phyloP scores from a whole-genome alignment of 2,113 vertebrate species.

The Pipa parva region DNA sequence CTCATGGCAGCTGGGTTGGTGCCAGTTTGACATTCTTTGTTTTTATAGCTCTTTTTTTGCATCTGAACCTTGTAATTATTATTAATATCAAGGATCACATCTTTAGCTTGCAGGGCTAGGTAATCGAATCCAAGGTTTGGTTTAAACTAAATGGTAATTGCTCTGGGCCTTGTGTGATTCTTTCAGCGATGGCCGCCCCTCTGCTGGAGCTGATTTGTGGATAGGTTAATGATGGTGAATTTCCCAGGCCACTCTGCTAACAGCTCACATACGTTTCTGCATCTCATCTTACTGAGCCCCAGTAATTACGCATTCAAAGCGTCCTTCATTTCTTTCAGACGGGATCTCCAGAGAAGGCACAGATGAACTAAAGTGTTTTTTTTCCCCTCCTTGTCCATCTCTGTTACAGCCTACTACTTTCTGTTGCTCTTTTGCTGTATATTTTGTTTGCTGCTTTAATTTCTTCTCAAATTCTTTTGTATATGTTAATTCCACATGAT shows the following conservation, averaged over 20 bases:
- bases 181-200: slow-evolving; percentile 5
- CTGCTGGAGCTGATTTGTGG: slow-evolving; percentile 16
- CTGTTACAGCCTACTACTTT: not conserved
- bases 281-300: slow-evolving; percentile 35
- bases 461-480: too few relatives aligned
- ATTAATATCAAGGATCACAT: too few relatives aligned
- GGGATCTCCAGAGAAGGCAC: slow-evolving; percentile 21
- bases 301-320: slow-evolving; percentile 37
- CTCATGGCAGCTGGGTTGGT: too few relatives aligned
- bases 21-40: too few relatives aligned
- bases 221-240: slow-evolving; percentile 38
- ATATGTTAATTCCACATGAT: too few relatives aligned
- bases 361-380: not conserved
- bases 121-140: not conserved
- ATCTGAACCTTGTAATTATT: too few relatives aligned
- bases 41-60: too few relatives aligned
- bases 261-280: slow-evolving; percentile 18
- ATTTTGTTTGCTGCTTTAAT: not conserved
- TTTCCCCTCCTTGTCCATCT: not conserved
- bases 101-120: too few relatives aligned
- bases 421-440: not conserved
- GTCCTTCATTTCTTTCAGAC: slow-evolving; percentile 16
- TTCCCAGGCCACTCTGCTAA: slow-evolving; percentile 34
- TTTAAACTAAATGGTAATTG: slow-evolving; percentile 20
- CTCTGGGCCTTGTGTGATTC: slow-evolving; percentile 14